Base-by-base conservation (phyloP, 2,888 invertebrate species). In the Cataglyphis rosenhaueri region DNA sequence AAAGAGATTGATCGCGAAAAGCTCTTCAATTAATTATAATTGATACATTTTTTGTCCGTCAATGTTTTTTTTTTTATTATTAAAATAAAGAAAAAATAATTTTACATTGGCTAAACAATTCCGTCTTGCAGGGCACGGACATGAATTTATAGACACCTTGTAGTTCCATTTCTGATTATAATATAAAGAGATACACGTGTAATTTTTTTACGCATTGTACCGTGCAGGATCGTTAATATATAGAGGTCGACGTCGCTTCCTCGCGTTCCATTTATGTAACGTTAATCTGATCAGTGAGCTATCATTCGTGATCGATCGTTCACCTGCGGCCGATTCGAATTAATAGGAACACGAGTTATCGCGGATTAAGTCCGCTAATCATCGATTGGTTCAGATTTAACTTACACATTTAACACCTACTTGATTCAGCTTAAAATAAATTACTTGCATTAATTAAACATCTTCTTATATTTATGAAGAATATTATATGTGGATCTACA, bases 201-300 rank as follows among this genome's bases (percentile, higher is more conserved):
- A 44, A 21, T 29, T 70, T 70, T 76, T 70, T 41, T 29, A 66
- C 38, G 38, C 55, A 12, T 57, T 10, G 10, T 70, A 29, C 29
- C n/a, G n/a, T 52, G 38, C 8, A 15, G 52, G 15, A 64, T 74
- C 32, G 21, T 15, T 15, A 10, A 6, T 48, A 48, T 6, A 52
- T n/a, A n/a, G 41, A 32, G 41, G 29, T 12, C 38, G 38, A 48
- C 38, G 29, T 70, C 29, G 21, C 29, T 71, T 57, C 12, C 25
- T 71, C 57, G 41, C 73, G 41, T 70, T 78, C 73, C 73, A 78
- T 71, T 78, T 78, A 32, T 74, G 57, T 48, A 74, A 70, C 29
- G 9, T 76, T 76, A 57, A 76, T 76, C 71, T 18, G 29, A 66
- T 76, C 52, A 25, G 38, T 9, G 18, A 55, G 29, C 75, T 25